A percentile compares a stretch with the other conserved stretches of the same genome.
phyloP scores from a whole-genome alignment of 2,113 vertebrate species.

The Panurus biarmicus region DNA sequence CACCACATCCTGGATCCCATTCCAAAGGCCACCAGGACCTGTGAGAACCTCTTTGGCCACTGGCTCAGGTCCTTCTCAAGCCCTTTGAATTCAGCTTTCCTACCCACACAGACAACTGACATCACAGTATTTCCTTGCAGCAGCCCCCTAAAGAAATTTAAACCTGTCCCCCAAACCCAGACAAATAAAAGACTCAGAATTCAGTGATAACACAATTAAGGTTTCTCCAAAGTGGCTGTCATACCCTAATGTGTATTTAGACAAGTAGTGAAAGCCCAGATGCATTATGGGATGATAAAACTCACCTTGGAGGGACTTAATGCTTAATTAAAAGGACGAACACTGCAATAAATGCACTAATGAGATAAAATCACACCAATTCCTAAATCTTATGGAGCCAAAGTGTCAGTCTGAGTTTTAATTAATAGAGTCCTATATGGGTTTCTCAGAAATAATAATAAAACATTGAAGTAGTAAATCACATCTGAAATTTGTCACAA shows the following conservation, averaged over 20 bases:
- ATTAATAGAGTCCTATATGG: conserved; percentile 64
- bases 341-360: conserved; percentile 41
- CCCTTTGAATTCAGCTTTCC: background rate
- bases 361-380: conserved; percentile 55
- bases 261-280: background rate
- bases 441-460: conserved; percentile 67
- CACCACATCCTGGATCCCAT: background rate
- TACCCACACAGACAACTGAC: fast-evolving
- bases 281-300: conserved; percentile 54
- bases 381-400: conserved; percentile 50
- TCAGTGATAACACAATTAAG: background rate
- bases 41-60: background rate
- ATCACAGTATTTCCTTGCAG: background rate
- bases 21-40: background rate
- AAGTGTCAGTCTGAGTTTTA: conserved; percentile 56
- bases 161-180: background rate
- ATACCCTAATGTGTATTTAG: conserved; percentile 15
- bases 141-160: background rate
- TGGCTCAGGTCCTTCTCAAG: background rate
- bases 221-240: conserved; percentile 10
- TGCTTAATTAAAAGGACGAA: conserved; percentile 53
- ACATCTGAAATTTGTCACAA: background rate
- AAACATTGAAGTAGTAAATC: conserved; percentile 53
- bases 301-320: conserved; percentile 46
- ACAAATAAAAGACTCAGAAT: background rate